phyloP scores from a whole-genome alignment of 2,888 invertebrate genomes.

The Meteorus colon region DNA sequence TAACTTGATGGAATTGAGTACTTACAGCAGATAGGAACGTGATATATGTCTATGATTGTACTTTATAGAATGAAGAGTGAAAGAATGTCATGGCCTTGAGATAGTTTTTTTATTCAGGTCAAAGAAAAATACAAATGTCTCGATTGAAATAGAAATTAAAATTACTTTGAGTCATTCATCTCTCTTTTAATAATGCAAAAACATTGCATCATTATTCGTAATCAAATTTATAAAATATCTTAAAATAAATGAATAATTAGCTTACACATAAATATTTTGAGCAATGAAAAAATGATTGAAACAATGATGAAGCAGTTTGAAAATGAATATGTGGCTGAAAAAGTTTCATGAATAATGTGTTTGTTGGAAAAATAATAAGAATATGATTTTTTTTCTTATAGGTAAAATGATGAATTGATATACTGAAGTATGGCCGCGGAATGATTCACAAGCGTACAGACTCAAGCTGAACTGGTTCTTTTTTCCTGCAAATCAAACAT shows the following conservation, averaged over 20 bases:
- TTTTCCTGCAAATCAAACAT: background rate
- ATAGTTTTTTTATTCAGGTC: background rate
- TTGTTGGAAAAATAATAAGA: background rate
- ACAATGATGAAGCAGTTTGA: background rate
- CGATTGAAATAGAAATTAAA: background rate
- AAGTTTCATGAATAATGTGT: background rate
- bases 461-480: background rate
- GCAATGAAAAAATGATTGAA: background rate
- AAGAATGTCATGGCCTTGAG: background rate
- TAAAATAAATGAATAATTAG: background rate
- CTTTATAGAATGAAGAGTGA: too few relatives aligned
- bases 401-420: constrained; percentile 38
- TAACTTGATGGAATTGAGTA: too few relatives aligned
- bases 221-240: background rate
- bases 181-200: constrained; percentile 42
- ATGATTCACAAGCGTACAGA: constrained; percentile 8
- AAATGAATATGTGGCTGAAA: background rate
- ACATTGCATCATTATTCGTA: background rate
- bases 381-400: background rate
- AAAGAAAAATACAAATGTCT: background rate
- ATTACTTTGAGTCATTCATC: constrained; percentile 21
- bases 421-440: constrained; percentile 2
- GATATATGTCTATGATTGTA: too few relatives aligned
- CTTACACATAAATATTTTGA: background rate
- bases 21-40: too few relatives aligned